These are phyloP conservation scores for Pteropus alecto DNA, from an alignment of 2,113 vertebrate genomes.

Conservation along the genomic window DNA sequence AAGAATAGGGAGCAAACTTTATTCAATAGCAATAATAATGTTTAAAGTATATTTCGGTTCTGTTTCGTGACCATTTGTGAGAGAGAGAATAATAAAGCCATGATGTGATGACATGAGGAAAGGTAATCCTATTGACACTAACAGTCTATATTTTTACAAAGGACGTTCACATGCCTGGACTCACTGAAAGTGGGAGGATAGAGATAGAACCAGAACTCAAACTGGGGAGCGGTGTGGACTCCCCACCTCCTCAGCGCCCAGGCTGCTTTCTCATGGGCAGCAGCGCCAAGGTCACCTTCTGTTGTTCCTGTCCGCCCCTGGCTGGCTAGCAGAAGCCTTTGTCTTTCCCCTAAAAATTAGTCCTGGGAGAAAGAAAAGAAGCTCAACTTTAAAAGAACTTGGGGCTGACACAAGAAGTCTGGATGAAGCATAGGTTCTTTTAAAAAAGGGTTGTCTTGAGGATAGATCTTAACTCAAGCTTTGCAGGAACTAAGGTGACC, in stretches of 20 bases:
- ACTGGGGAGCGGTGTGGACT: fast-evolving
- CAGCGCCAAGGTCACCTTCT: fast-evolving
- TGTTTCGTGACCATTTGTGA: not conserved
- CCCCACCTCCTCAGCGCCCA: not conserved
- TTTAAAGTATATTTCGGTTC: not conserved
- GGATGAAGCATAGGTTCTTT: not conserved
- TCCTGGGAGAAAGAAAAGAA: not conserved
- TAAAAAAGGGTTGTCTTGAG: not conserved
- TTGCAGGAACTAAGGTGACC: not conserved
- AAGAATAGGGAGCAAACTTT: not conserved
- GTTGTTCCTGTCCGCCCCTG: not conserved
- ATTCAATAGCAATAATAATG: not conserved
- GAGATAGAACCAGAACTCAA: fast-evolving
- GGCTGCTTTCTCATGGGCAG: not conserved
- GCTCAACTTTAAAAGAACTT: not conserved
- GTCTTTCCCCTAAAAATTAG: not conserved
- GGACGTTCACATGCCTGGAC: not conserved
- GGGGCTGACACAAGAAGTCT: not conserved
- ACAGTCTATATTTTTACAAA: not conserved
- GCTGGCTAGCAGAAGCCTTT: not conserved
- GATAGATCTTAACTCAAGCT: not conserved
- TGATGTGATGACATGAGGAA: not conserved
- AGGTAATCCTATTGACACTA: not conserved
- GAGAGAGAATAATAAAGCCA: not conserved
- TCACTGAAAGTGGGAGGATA: not conserved